Evolutionary conservation across 2,888 invertebrate species (phyloP).

Genomic region (Anoplius nigerrimus): DNA sequence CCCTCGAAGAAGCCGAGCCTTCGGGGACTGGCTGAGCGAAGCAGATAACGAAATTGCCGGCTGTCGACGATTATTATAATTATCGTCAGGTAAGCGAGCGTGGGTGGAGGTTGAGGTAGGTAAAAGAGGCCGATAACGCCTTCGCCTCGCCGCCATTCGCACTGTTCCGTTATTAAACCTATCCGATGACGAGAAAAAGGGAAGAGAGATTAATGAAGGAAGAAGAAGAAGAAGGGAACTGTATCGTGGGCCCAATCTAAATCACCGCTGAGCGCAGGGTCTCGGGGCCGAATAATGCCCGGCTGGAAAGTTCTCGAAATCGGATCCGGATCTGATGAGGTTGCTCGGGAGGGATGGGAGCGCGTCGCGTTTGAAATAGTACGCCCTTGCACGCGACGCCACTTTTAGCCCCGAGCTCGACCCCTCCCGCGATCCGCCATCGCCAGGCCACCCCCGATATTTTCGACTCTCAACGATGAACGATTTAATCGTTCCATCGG

Average conservation of each 20-base stretch:
- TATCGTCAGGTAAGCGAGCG: slow-evolving; percentile 26
- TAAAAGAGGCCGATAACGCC: too few species aligned
- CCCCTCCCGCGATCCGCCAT: too few species aligned
- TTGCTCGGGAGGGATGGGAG: background rate
- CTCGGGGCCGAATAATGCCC: background rate
- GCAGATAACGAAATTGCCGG: slow-evolving; percentile 28
- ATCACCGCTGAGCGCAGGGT: too few species aligned
- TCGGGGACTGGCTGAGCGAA: background rate
- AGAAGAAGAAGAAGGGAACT: background rate
- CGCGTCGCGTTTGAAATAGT: background rate
- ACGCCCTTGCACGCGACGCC: slow-evolving; percentile 5
- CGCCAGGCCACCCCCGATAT: too few species aligned
- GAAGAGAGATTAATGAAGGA: background rate
- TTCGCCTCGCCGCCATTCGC: too few species aligned
- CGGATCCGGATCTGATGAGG: slow-evolving; percentile 9
- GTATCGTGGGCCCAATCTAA: too few species aligned
- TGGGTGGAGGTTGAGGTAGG: too few species aligned
- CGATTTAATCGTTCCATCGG: too few species aligned
- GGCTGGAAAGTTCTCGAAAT: background rate
- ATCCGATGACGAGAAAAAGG: too few species aligned
- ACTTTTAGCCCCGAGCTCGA: slow-evolving; percentile 1
- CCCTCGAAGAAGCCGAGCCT: background rate
- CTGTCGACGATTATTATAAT: slow-evolving; percentile 29
- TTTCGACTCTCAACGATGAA: too few species aligned
- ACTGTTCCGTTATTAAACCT: too few species aligned